A percentile compares a stretch with the other conserved stretches of the same genome.
Evolutionary conservation across 2,888 invertebrate species (phyloP).

Genomic region (Keiferia lycopersicella): DNA sequence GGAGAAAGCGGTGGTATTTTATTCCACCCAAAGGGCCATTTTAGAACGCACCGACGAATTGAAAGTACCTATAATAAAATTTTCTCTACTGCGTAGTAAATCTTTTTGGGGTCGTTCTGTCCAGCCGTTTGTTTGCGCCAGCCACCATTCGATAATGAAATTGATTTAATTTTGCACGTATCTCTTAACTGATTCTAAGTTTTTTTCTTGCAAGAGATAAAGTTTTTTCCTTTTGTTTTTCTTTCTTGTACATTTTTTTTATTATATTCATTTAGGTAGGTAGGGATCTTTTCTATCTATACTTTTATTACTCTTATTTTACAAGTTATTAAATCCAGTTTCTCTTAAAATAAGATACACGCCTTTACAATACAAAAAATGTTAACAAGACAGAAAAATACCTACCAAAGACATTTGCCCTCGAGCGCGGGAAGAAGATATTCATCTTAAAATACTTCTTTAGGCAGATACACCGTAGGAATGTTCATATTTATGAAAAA

Average conservation of each 20-base stretch:
- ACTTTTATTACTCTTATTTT: too few relatives aligned
- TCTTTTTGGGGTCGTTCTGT: constrained; percentile 55
- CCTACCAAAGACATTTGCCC: neutral
- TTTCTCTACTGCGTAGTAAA: constrained; percentile 60
- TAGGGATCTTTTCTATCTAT: too few relatives aligned
- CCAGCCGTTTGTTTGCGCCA: constrained; percentile 55
- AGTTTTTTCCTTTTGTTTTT: too few relatives aligned
- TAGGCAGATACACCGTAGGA: too few relatives aligned
- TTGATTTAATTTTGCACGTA: constrained; percentile 29
- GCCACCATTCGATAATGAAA: constrained; percentile 41
- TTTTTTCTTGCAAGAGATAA: too few relatives aligned
- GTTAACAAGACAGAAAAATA: neutral
- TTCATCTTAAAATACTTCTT: neutral
- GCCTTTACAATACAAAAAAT: too few relatives aligned
- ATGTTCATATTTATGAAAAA: too few relatives aligned
- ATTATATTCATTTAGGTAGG: neutral
- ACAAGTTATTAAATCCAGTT: too few relatives aligned
- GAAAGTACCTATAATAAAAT: constrained; percentile 67
- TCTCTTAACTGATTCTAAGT: neutral
- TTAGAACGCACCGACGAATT: constrained; percentile 51
- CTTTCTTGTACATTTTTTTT: too few relatives aligned
- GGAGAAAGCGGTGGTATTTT: constrained; percentile 36
- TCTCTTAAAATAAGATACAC: too few relatives aligned
- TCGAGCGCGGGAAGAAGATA: neutral
- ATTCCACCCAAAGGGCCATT: constrained; percentile 47